Evolutionary conservation across 1,140 invertebrate genomes (phyloP), one percentile per base, ranked within the genome.

Genomic region (Lepidostoma basale): DNA sequence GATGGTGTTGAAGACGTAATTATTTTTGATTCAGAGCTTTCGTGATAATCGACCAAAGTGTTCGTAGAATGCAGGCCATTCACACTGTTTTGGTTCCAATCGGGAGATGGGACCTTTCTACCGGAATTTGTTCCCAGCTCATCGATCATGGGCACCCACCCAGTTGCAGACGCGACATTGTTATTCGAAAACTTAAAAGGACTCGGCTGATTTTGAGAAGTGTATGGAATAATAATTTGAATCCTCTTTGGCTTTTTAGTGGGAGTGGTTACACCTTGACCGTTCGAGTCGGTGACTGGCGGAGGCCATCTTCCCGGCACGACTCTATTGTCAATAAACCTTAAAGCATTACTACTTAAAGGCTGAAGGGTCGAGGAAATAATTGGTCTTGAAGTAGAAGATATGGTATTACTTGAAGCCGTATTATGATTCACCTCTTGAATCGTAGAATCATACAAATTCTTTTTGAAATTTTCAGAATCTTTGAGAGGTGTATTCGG

Each of bases 161-260:
- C 76, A 60, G 74, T 70, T 23, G 76, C 59, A 6, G 74, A 70
- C 22, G 74, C 74, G 25, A 73, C 70, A 52, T 76, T 73, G 25
- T 78, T 69, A 67, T 68, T 79, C 67, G 68, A 72, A 62, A 70
- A 73, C 74, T 79, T 76, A 63, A 86, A 87, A 18, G 84, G 85
- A 56, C 85, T 79, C 20, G 87, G 85, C 20, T 86, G 83, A 67
- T 85, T 84, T 63, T 88, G 87, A 9, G 84, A 86, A 0, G 88
- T 90, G 71, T 92, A 92, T 0, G 91, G 91, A 66, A 93, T 89
- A 28, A 93, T 90, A 62, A 92, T 89, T 79, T 92, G 90, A 10
- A 89, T 83, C 77, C 88, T 79, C 76, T 86, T 87, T n/a, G 82
- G 77, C 64, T 78, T 78, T 62, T 74, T 75, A 1, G 74, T 75